These are phyloP conservation scores for Copidosoma floridanum DNA, from an alignment of 1,140 invertebrate genomes.

Conservation along the genomic window DNA sequence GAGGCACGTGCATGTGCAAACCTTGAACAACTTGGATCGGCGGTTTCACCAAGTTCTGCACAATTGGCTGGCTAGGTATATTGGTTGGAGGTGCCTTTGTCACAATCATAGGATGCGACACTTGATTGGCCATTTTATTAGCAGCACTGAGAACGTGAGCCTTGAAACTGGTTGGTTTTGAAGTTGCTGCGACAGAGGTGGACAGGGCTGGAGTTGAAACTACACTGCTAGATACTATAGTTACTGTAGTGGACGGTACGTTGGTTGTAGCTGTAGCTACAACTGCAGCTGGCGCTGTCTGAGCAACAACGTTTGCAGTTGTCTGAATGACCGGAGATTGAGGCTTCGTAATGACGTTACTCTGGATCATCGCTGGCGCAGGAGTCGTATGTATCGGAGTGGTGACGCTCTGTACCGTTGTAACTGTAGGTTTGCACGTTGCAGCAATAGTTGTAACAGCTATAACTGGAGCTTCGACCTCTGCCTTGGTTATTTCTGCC, in stretches of 20 bases:
- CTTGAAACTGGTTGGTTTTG: slow-evolving; percentile 57
- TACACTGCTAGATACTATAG: neutral
- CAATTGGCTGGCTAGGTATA: slow-evolving; percentile 36
- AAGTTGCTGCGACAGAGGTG: slow-evolving; percentile 6
- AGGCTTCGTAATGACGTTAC: slow-evolving; percentile 43
- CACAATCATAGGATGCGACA: slow-evolving; percentile 27
- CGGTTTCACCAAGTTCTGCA: slow-evolving; percentile 49
- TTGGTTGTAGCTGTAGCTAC: slow-evolving; percentile 11
- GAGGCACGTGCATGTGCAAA: slow-evolving; percentile 46
- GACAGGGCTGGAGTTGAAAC: no score
- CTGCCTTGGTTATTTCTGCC: neutral
- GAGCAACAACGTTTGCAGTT: slow-evolving; percentile 1
- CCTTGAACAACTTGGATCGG: slow-evolving; percentile 42
- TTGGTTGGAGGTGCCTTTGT: slow-evolving; percentile 37
- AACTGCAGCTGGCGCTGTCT: neutral
- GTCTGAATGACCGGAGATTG: slow-evolving; percentile 37
- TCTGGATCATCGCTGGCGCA: no score
- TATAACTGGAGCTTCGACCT: slow-evolving; percentile 26
- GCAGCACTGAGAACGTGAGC: slow-evolving; percentile 58
- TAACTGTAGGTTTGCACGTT: slow-evolving; percentile 12
- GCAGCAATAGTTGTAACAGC: slow-evolving; percentile 26
- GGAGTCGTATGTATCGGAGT: neutral
- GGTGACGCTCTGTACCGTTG: neutral
- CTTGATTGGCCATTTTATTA: slow-evolving; percentile 36
- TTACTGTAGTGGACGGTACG: neutral